Percentiles rank a stretch among this genome's conserved stretches.
These are phyloP conservation scores for Perizoma flavofasciatum DNA, from an alignment of 2,888 invertebrate species.

Conservation along the genomic window DNA sequence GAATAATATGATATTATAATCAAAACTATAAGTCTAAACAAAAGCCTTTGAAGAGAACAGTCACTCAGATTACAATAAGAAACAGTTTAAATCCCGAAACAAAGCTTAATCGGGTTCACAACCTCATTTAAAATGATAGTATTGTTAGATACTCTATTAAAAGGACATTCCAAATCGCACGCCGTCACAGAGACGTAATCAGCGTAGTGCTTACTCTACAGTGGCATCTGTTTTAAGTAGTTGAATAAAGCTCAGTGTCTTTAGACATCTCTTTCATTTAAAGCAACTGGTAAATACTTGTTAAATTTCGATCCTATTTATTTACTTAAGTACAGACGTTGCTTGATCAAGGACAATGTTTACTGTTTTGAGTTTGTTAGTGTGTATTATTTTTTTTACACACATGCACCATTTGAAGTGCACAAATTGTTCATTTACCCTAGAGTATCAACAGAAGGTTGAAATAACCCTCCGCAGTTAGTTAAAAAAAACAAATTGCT, in stretches of 20 bases:
- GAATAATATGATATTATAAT: no score
- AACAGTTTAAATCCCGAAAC: background rate
- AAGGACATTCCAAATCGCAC: constrained; percentile 34
- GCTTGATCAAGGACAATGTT: constrained; percentile 26
- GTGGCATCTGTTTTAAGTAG: constrained; percentile 36
- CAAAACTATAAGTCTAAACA: no score
- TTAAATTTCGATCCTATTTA: constrained; percentile 31
- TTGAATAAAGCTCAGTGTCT: constrained; percentile 35
- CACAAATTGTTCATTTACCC: background rate
- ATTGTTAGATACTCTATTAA: constrained; percentile 21
- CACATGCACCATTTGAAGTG: no score
- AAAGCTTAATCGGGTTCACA: constrained; percentile 11
- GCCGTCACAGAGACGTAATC: constrained; percentile 30
- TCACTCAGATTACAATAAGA: no score
- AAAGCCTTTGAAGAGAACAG: no score
- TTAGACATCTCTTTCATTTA: constrained; percentile 27
- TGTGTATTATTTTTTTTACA: background rate
- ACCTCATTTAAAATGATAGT: constrained; percentile 16
- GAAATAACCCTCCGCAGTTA: constrained; percentile 1
- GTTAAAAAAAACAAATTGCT: background rate
- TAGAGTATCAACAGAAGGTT: background rate
- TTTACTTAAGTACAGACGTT: constrained; percentile 23
- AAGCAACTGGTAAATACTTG: constrained; percentile 31
- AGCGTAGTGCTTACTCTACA: constrained; percentile 31
- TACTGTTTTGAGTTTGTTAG: constrained; percentile 19